Percentiles rank a stretch among this genome's conserved stretches.
Evolutionary conservation across 2,888 invertebrate species (phyloP).

Genomic region (Amiota minor): DNA sequence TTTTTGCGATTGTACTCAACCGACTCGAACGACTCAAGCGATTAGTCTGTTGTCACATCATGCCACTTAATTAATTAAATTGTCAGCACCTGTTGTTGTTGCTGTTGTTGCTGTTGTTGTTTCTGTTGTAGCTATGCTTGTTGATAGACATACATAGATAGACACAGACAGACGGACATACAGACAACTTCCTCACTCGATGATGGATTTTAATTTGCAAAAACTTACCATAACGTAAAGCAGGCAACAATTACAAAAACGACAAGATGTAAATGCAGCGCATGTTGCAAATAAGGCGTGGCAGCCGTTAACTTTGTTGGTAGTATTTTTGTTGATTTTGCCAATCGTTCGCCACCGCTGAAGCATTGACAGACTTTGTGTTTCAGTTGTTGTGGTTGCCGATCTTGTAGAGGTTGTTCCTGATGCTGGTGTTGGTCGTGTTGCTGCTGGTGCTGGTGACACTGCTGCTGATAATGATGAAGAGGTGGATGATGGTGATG

Average conservation of each 20-base stretch:
- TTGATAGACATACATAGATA: slow-evolving; percentile 54
- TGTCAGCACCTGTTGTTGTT: slow-evolving; percentile 40
- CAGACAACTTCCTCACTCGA: neutral
- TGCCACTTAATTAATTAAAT: slow-evolving; percentile 56
- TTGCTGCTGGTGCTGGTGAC: too few species aligned
- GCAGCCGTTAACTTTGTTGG: slow-evolving; percentile 42
- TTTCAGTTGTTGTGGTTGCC: slow-evolving; percentile 43
- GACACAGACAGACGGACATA: too few species aligned
- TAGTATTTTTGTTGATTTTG: slow-evolving; percentile 30
- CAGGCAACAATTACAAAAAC: slow-evolving; percentile 71
- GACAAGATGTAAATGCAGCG: slow-evolving; percentile 69
- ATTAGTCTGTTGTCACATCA: slow-evolving; percentile 59
- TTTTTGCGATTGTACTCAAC: slow-evolving; percentile 33
- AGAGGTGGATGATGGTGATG: neutral
- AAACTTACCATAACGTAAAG: slow-evolving; percentile 67
- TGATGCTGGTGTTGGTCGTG: slow-evolving; percentile 36
- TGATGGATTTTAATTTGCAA: slow-evolving; percentile 41
- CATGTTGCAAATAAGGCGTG: slow-evolving; percentile 31
- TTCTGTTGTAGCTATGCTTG: slow-evolving; percentile 42
- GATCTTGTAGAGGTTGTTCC: slow-evolving; percentile 33
- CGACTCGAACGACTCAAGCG: slow-evolving; percentile 36
- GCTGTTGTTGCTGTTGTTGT: slow-evolving; percentile 41
- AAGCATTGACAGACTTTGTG: slow-evolving; percentile 37
- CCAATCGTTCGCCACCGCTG: slow-evolving; percentile 19
- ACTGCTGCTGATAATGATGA: neutral